These are phyloP conservation scores for Cavia aperea DNA, from an alignment of 2,113 vertebrate genomes.

Conservation along the genomic window DNA sequence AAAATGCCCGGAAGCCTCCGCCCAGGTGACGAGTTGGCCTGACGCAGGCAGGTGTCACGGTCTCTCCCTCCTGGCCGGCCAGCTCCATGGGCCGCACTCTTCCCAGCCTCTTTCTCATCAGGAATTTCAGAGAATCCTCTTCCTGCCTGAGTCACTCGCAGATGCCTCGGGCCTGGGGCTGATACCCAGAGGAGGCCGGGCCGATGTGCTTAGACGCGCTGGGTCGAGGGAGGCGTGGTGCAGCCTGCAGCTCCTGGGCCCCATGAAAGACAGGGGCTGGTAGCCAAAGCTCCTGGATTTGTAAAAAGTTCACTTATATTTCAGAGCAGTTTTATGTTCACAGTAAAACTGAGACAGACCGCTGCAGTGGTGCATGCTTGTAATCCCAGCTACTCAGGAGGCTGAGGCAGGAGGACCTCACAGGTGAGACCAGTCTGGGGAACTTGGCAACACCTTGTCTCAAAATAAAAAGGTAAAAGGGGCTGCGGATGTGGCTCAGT, in stretches of 20 bases:
- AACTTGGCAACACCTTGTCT: not conserved
- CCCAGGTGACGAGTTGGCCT: not conserved
- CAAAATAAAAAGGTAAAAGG: not conserved
- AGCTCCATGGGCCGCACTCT: not conserved
- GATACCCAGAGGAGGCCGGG: not conserved
- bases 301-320: not conserved
- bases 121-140: not conserved
- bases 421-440: not conserved
- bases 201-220: not conserved
- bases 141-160: not conserved
- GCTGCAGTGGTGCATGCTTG: not conserved
- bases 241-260: not conserved
- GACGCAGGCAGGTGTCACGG: not conserved
- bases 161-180: not conserved
- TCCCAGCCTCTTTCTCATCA: not conserved
- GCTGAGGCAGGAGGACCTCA: not conserved
- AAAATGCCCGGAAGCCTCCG: not conserved
- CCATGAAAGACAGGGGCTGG: fast-evolving
- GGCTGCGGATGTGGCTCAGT: not conserved
- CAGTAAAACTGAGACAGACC: not conserved
- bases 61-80: not conserved
- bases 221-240: not conserved
- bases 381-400: not conserved
- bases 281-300: not conserved
- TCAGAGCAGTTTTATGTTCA: not conserved